Evolutionary conservation across 2,888 invertebrate genomes (phyloP).

Genomic region (Eremobia ochroleuca): DNA sequence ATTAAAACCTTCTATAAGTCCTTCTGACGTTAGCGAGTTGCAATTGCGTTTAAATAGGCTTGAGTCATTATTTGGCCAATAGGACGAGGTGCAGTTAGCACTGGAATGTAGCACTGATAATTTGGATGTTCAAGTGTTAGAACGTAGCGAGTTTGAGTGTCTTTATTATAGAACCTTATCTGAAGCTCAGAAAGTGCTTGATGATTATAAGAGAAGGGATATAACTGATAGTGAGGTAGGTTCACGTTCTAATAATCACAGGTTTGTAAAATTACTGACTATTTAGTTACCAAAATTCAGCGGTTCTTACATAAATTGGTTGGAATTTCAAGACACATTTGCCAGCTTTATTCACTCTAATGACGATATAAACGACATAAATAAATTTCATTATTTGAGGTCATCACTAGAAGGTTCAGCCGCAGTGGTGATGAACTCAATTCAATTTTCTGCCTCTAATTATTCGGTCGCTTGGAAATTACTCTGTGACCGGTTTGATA

Average conservation of each 20-base stretch:
- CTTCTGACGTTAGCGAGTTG: constrained; percentile 2
- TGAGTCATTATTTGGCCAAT: constrained; percentile 3
- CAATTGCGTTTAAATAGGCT: neutral
- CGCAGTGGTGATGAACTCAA: neutral
- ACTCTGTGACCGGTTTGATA: neutral
- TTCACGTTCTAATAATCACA: neutral
- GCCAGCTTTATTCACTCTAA: neutral
- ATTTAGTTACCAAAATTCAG: neutral
- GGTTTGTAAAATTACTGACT: neutral
- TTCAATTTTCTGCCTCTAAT: too few relatives aligned
- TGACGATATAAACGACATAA: neutral
- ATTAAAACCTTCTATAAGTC: neutral
- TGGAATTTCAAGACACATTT: neutral
- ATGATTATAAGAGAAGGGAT: neutral
- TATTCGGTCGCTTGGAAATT: neutral
- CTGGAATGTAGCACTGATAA: constrained; percentile 14
- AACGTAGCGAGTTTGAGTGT: constrained; percentile 10
- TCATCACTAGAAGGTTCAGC: constrained; percentile 3
- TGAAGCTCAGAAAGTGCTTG: neutral
- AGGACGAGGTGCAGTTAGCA: constrained; percentile 11
- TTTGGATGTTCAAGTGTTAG: neutral
- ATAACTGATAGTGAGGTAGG: neutral
- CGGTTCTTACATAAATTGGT: neutral
- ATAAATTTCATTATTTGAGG: neutral
- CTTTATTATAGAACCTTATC: neutral